Conservation (phyloP, 2,113 vertebrate species). For the Stigmatopora nigra region DNA sequence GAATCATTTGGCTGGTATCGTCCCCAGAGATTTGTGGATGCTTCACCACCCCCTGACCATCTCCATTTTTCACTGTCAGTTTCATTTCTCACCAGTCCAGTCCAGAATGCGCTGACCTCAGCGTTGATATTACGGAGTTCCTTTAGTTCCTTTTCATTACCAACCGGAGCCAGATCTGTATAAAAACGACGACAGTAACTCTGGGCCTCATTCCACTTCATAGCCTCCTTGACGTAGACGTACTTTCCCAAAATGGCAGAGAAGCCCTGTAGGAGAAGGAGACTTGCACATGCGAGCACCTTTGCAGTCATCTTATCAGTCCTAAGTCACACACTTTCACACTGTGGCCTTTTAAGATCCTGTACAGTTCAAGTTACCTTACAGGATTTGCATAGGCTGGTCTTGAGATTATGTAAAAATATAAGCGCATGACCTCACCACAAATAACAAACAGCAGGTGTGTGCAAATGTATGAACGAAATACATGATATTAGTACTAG, state of each 20-base stretch:
- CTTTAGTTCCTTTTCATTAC: accelerated
- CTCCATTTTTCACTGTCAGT: neutral
- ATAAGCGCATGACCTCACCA: neutral
- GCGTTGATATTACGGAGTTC: accelerated
- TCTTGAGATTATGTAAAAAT: neutral
- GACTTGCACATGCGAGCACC: neutral
- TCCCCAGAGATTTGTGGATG: constrained; percentile 5
- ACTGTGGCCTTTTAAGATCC: neutral
- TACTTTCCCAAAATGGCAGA: constrained; percentile 23
- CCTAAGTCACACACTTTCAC: neutral
- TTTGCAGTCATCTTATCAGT: constrained; percentile 9
- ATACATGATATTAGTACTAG: neutral
- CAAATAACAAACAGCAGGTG: constrained; percentile 2
- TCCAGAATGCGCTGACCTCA: accelerated
- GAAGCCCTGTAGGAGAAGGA: constrained; percentile 23
- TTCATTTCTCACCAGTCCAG: constrained; percentile 14
- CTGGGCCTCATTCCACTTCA: constrained; percentile 9
- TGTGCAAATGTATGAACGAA: constrained; percentile 16
- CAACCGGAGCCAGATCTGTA: constrained; percentile 37
- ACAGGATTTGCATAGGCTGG: constrained; percentile 29
- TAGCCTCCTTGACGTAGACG: accelerated
- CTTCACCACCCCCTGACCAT: constrained; percentile 32
- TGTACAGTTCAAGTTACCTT: neutral
- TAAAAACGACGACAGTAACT: neutral
- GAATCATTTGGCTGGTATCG: accelerated